Percentiles rank a stretch among this genome's conserved stretches.
Conservation (phyloP, 2,113 vertebrate genomes). For the Tupaia chinensis region DNA sequence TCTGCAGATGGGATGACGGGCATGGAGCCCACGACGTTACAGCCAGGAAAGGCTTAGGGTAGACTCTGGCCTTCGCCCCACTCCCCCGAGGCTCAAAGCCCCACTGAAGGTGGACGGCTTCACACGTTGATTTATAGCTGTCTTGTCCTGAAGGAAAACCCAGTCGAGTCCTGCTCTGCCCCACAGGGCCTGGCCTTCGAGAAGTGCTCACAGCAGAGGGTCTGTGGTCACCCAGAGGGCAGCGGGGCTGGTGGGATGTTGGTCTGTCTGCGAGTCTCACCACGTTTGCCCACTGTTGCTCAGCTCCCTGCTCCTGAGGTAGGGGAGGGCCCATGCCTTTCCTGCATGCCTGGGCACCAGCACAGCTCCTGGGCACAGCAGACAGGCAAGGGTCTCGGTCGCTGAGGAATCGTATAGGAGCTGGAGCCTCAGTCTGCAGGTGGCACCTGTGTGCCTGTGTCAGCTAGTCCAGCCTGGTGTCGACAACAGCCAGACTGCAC, state of each 20-base stretch:
- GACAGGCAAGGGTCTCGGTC: rapidly evolving
- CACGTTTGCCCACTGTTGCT: rapidly evolving
- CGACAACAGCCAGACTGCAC: too few relatives aligned
- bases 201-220: background rate
- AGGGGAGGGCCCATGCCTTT: too few relatives aligned
- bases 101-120: rapidly evolving
- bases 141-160: rapidly evolving
- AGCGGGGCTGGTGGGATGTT: rapidly evolving
- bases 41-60: too few relatives aligned
- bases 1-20: background rate
- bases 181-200: background rate
- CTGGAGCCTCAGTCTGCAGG: too few relatives aligned
- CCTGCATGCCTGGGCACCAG: rapidly evolving
- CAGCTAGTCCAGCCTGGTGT: too few relatives aligned
- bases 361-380: rapidly evolving
- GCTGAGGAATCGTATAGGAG: too few relatives aligned
- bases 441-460: too few relatives aligned
- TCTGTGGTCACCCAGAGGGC: background rate
- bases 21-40: background rate
- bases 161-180: rapidly evolving
- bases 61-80: background rate
- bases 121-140: rapidly evolving
- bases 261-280: rapidly evolving
- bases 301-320: rapidly evolving
- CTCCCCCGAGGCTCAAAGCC: background rate